Conservation (phyloP, 2,888 invertebrate genomes). For the Tricholauxania praeusta region DNA sequence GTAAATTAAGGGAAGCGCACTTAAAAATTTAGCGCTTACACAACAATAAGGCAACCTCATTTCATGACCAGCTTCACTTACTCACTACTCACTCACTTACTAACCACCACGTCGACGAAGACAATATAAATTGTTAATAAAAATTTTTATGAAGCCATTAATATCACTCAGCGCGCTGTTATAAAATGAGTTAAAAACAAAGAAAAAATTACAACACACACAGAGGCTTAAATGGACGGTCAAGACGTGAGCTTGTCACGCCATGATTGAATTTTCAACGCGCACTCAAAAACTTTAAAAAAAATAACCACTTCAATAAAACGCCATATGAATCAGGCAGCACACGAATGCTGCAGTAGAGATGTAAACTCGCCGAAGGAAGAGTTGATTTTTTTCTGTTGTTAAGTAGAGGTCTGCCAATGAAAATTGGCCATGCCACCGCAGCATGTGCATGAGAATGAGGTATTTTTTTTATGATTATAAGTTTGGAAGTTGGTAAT, state of each 20-base stretch:
- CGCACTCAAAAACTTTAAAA: conserved; percentile 18
- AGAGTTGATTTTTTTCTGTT: too few relatives aligned
- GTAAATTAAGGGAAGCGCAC: conserved; percentile 36
- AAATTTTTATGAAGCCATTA: conserved; percentile 62
- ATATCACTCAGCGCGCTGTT: conserved; percentile 54
- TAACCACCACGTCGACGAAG: conserved; percentile 5
- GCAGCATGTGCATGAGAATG: conserved; percentile 1
- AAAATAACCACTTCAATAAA: too few relatives aligned
- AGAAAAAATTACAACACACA: not conserved
- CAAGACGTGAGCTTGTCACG: conserved; percentile 23
- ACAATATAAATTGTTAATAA: conserved; percentile 55
- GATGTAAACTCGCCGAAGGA: too few relatives aligned
- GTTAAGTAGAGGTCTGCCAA: too few relatives aligned
- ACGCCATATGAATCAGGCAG: too few relatives aligned
- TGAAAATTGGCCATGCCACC: too few relatives aligned
- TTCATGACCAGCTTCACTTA: not conserved
- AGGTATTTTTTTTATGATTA: conserved; percentile 16
- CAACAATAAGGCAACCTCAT: not conserved
- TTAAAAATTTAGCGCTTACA: not conserved
- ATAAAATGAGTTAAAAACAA: conserved; percentile 12
- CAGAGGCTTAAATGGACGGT: conserved; percentile 28
- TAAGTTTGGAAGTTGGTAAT: conserved; percentile 16
- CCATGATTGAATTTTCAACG: conserved; percentile 50
- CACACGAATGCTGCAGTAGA: too few relatives aligned
- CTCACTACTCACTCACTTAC: not conserved